Conservation (phyloP, 2,113 vertebrate genomes). For the Anolis carolinensis region DNA sequence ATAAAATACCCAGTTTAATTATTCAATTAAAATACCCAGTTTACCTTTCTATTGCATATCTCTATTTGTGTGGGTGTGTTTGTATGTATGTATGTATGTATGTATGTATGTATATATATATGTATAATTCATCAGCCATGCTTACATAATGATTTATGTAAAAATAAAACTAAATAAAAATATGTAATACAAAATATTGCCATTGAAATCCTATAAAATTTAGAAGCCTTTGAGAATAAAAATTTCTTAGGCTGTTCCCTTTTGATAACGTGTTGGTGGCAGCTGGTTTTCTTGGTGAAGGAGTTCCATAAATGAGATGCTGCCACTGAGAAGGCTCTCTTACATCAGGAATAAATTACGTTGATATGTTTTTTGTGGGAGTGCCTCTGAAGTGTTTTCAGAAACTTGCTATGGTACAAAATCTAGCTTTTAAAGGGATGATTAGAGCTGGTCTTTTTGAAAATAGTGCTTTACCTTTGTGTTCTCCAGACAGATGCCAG, state of each 20-base stretch:
- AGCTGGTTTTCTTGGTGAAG: neutral
- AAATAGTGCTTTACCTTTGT: neutral
- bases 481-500: neutral
- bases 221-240: neutral
- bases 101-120: neutral
- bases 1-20: no score
- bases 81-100: neutral
- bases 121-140: neutral
- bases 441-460: neutral
- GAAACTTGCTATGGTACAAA: neutral
- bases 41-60: neutral
- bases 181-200: neutral
- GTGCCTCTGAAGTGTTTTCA: neutral
- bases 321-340: neutral
- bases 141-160: neutral
- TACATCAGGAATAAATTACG: neutral
- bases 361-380: neutral
- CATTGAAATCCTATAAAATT: neutral
- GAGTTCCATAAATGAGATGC: neutral
- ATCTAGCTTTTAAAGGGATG: neutral
- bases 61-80: no score
- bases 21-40: no score
- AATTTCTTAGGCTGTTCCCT: neutral
- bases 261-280: neutral
- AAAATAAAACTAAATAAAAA: neutral